A percentile compares a stretch with the other conserved stretches of the same genome.
These are phyloP conservation scores for Polietes domitor DNA, from an alignment of 2,888 invertebrate genomes.

Conservation along the genomic window DNA sequence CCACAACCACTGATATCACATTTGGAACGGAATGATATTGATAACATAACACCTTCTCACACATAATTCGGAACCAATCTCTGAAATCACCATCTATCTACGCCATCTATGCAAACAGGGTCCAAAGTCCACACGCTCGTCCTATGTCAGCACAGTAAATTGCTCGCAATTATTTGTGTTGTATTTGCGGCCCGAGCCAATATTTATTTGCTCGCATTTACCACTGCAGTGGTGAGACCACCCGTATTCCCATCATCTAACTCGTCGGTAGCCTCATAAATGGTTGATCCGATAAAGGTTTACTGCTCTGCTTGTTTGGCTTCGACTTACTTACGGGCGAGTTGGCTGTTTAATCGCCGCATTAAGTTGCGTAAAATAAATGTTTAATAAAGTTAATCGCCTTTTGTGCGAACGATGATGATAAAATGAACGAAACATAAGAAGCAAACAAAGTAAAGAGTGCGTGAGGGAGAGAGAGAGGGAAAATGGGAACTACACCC, in stretches of 20 bases:
- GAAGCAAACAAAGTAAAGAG: background rate
- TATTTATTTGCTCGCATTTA: constrained; percentile 19
- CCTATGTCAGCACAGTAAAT: background rate
- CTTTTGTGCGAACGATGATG: constrained; percentile 37
- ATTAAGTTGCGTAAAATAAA: constrained; percentile 58
- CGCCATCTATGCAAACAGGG: too few relatives aligned
- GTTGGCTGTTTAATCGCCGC: constrained; percentile 26
- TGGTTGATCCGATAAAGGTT: constrained; percentile 38
- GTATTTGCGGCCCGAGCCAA: background rate
- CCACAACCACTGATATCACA: too few relatives aligned
- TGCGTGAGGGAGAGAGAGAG: too few relatives aligned
- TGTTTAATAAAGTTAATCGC: constrained; percentile 59
- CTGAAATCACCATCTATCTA: too few relatives aligned
- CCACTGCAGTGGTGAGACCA: background rate
- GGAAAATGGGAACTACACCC: too few relatives aligned
- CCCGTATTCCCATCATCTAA: background rate
- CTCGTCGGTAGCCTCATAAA: background rate
- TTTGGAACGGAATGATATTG: too few relatives aligned
- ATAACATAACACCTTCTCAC: too few relatives aligned
- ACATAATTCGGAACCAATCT: too few relatives aligned
- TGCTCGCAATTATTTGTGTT: background rate
- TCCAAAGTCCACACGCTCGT: background rate
- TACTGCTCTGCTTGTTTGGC: constrained; percentile 9
- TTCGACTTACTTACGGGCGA: background rate
- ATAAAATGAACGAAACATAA: background rate